Conservation (phyloP, 2,888 invertebrate species). For the Opisthograptis luteolata region DNA sequence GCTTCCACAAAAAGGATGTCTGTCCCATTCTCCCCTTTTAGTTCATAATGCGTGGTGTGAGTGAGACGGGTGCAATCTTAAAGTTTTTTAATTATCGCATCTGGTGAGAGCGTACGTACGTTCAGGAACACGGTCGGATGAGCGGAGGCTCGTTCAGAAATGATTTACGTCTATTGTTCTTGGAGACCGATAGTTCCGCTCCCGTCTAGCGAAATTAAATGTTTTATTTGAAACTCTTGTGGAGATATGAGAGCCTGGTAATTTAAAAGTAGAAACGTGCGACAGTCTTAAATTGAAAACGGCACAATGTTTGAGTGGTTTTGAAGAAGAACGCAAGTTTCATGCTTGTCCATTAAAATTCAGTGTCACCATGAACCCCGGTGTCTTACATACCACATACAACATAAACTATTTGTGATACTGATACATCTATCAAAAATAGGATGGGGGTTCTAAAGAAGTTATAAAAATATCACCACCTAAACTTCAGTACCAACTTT, state of each 20-base stretch:
- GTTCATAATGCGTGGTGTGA: conserved; percentile 18
- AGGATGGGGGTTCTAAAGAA: no score
- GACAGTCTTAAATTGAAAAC: background rate
- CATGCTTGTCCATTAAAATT: no score
- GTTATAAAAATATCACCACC: no score
- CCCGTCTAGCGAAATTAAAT: conserved; percentile 25
- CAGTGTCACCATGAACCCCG: no score
- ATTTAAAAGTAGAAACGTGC: background rate
- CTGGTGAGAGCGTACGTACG: conserved; percentile 31
- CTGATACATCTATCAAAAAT: no score
- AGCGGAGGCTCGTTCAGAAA: conserved; percentile 39
- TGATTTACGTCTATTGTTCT: conserved; percentile 50
- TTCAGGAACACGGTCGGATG: conserved; percentile 36
- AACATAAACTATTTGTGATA: no score
- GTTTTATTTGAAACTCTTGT: conserved; percentile 31
- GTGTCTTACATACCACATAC: no score
- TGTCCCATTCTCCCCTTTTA: conserved; percentile 4
- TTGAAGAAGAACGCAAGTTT: background rate
- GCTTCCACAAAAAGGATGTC: conserved; percentile 7
- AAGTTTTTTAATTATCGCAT: conserved; percentile 64
- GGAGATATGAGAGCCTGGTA: conserved; percentile 20
- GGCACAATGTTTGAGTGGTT: background rate
- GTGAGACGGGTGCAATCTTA: conserved; percentile 49
- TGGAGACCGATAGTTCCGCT: conserved; percentile 38
- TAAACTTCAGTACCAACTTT: no score